Percentiles rank a stretch among this genome's conserved stretches.
Evolutionary conservation across 2,113 vertebrate species (phyloP).

Genomic region (Chionodraco myersi): DNA sequence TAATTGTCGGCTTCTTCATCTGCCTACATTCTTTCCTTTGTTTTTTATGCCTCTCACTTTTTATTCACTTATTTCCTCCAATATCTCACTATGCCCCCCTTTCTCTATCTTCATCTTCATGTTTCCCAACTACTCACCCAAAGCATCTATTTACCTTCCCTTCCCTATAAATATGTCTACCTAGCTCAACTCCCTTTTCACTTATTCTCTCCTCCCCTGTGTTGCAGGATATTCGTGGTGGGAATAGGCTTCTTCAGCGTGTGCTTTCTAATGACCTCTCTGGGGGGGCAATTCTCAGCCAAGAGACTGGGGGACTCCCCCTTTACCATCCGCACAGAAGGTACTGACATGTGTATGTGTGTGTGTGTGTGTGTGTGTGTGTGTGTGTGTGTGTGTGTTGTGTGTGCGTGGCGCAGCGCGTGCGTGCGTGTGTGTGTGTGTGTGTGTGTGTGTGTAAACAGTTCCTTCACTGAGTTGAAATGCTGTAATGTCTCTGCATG

Average conservation of each 20-base stretch:
- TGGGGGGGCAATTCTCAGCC: slow-evolving; percentile 96
- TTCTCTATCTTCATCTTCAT: slow-evolving; percentile 12
- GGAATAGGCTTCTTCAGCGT: slow-evolving; percentile 98
- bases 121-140: background rate
- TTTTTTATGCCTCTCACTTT: slow-evolving; percentile 10
- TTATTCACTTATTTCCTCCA: background rate
- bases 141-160: slow-evolving; percentile 48
- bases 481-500: slow-evolving; percentile 35
- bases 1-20: slow-evolving; percentile 18
- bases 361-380: too few relatives aligned
- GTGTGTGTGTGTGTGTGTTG: too few relatives aligned
- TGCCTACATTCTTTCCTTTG: background rate
- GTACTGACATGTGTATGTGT: slow-evolving; percentile 76
- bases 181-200: slow-evolving; percentile 28
- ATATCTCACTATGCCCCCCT: background rate
- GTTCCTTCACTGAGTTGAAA: slow-evolving; percentile 36
- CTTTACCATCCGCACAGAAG: slow-evolving; percentile 97
- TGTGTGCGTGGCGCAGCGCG: too few relatives aligned
- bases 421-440: background rate
- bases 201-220: slow-evolving; percentile 48
- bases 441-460: slow-evolving; percentile 30
- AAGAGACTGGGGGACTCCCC: slow-evolving; percentile 94
- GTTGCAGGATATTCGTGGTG: slow-evolving; percentile 94
- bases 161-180: slow-evolving; percentile 28
- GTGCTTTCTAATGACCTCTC: slow-evolving; percentile 98